Conservation (phyloP, 2,888 invertebrate genomes). For the Crocallis elinguaria region DNA sequence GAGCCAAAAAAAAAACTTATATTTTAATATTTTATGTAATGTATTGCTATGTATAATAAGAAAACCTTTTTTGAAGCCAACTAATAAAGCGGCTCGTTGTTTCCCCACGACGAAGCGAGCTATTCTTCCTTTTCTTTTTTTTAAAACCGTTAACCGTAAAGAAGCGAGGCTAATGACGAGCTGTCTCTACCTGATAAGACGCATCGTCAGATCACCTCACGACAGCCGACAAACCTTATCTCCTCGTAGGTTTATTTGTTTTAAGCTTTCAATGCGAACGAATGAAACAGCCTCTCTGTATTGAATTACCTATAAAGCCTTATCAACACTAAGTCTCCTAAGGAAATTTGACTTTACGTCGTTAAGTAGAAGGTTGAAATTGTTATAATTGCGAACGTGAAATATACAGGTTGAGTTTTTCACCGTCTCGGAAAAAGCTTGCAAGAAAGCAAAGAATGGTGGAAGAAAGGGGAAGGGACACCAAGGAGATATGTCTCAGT, state of each 20-base stretch:
- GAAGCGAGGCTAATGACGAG: conserved; percentile 37
- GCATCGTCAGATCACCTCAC: conserved; percentile 70
- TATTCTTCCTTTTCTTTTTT: conserved; percentile 20
- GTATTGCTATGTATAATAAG: too few relatives aligned
- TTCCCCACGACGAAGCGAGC: not conserved
- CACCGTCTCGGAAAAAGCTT: conserved; percentile 76
- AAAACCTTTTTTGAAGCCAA: too few relatives aligned
- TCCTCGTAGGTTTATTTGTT: conserved; percentile 80
- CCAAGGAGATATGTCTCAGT: conserved; percentile 80
- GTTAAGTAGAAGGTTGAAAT: conserved; percentile 19
- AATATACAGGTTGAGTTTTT: conserved; percentile 57
- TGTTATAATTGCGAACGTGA: conserved; percentile 26
- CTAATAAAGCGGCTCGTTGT: not conserved
- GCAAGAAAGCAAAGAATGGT: conserved; percentile 83
- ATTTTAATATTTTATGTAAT: too few relatives aligned
- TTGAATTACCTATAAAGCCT: conserved; percentile 52
- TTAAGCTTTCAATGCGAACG: conserved; percentile 80
- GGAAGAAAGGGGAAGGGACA: conserved; percentile 80
- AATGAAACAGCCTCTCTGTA: conserved; percentile 75
- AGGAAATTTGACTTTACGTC: conserved; percentile 23
- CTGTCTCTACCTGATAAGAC: conserved; percentile 48
- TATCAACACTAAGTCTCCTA: conserved; percentile 27
- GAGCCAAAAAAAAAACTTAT: too few relatives aligned
- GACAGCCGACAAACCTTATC: conserved; percentile 75
- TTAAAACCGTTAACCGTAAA: conserved; percentile 32